phyloP scores from a whole-genome alignment of 1,140 invertebrate species.

The Trichonephila clavata region DNA sequence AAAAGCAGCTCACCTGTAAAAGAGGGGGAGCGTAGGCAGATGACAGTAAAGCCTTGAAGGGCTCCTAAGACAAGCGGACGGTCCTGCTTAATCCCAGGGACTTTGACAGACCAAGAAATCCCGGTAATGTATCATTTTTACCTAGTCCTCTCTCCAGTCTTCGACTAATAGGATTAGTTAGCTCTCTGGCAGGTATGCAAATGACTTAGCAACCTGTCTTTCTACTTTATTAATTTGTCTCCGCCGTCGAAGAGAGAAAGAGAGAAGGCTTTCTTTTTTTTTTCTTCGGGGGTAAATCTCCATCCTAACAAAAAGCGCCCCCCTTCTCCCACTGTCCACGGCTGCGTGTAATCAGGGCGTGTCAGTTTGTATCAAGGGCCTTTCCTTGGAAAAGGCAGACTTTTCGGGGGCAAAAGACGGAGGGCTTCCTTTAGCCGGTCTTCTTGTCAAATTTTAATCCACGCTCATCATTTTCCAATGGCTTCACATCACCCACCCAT shows the following conservation, averaged over 20 bases:
- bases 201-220: constrained; percentile 77
- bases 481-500: constrained; percentile 77
- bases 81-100: constrained; percentile 68
- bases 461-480: constrained; percentile 77
- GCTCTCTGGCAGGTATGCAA: constrained; percentile 76
- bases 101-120: constrained; percentile 77
- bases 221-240: constrained; percentile 78
- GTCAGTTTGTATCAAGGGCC: constrained; percentile 75
- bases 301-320: constrained; percentile 68
- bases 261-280: constrained; percentile 52
- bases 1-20: constrained; percentile 68
- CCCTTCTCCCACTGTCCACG: constrained; percentile 62
- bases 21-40: constrained; percentile 15
- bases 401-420: constrained; percentile 66
- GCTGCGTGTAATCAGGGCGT: constrained; percentile 76
- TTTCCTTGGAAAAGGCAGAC: constrained; percentile 64
- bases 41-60: constrained; percentile 70
- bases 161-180: constrained; percentile 73
- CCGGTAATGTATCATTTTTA: constrained; percentile 77
- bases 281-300: constrained; percentile 61
- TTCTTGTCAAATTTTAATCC: constrained; percentile 78
- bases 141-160: constrained; percentile 66
- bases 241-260: constrained; percentile 66
- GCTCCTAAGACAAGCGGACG: constrained; percentile 72
- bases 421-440: constrained; percentile 76